Base-by-base conservation (phyloP, 2,888 invertebrate species). In the Hylaea fasciaria region DNA sequence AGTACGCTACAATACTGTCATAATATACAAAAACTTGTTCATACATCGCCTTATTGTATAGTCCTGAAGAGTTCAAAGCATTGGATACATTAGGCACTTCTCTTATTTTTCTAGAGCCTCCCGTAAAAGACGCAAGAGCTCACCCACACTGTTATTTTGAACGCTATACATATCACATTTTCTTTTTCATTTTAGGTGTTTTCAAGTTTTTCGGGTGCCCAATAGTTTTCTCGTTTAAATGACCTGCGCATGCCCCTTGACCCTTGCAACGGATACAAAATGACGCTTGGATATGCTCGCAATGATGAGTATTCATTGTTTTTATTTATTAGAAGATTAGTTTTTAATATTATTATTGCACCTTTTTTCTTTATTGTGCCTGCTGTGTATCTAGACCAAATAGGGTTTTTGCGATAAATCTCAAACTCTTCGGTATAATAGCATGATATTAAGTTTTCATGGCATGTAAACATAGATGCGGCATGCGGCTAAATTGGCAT, bases 131-230 rank as follows among this genome's bases (percentile, higher is more conserved):
- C 81, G 78, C 71, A 78, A 73, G 76, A 78, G 76, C 82, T 73
- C 72, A 55, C 55, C 28, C n/a, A 46, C 60, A 66, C 61, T 67
- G 64, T 71, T 72, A 62, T 73, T 47, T 69, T 77, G 70, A 76
- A 72, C 71, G 71, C 80, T 74, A 83, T 87, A 85, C 86, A 90
- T 90, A 90, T 91, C 91, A 90, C 87, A 71, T 86, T 89, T 90
- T 89, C 86, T 88, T 89, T 88, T 89, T 90, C 88, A 88, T 91
- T 92, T 92, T 91, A 92, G 93, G 93, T 93, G 92, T 92, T 84
- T 93, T 93, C 92, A 92, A 89, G 87, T 92, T 93, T 91, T 92
- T 93, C 84, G 92, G 93, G 81, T 93, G 93, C 89, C 93, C 93
- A 84, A 91, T 93, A 84, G 91, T 87, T 86, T 93, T 92, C 92